Base-by-base conservation (phyloP, 2,113 vertebrate genomes). In the Scolopax mira region DNA sequence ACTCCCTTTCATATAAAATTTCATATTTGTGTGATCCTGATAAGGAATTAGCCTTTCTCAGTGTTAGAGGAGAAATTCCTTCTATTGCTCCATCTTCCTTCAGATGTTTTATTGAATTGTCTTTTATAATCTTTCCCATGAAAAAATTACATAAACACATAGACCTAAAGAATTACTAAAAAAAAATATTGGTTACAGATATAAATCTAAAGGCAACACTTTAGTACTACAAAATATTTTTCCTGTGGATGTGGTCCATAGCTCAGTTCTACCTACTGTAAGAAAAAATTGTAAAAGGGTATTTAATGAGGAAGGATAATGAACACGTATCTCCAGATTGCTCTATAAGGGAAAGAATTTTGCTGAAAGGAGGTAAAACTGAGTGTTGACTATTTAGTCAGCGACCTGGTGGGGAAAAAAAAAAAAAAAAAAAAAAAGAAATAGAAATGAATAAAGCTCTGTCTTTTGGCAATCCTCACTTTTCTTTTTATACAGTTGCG, bases 181-280 rank as follows among this genome's bases (percentile, higher is more conserved):
- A 64, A 67, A 71, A 22, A 66, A 22, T 14, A 2, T 7, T 21
- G 21, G 39, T 81, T 74, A 46, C 30, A 48, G 17, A 37, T 48
- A 69, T 13, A 42, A 78, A 83, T 17, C 11, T 46, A 54, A 85
- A 85, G 28, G 9, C 49, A 72, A 70, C 24, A 7, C 24, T 51
- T 88, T 25, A 37, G 18, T 46, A 3, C 25, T 37, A 9, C 25
- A 7, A 48, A 81, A 64, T 37, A 15, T 3, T 33, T 54, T 16
- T 41, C 24, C 41, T 1, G 0, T 41, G 18, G 46, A 23, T 1
- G 1, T 18, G 33, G 16, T 51, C 44, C 61, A 18, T 7, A 31
- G 51, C 19, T 65, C 28, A 18, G 21, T 28, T 49, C 73, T 42
- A 15, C 37, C 49, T 70, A 2, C 24, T 6, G 18, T 7, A 60